Conservation (phyloP, 2,888 invertebrate species). For the Melieria omissa region DNA sequence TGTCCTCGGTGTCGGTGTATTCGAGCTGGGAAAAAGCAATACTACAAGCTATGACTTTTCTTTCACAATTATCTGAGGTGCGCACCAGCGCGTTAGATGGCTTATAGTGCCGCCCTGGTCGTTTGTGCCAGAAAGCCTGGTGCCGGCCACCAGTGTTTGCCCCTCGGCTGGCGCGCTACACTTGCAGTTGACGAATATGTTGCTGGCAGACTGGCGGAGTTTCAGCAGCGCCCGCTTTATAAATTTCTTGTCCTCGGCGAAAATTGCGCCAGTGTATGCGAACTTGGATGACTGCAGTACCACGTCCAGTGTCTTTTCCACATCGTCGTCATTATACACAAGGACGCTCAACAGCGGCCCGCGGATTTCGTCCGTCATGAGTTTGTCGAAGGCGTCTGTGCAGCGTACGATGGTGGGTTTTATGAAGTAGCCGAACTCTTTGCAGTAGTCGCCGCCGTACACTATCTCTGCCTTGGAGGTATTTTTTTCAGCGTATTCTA, state of each 20-base stretch:
- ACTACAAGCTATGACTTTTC: slow-evolving; percentile 53
- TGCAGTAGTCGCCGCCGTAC: slow-evolving; percentile 39
- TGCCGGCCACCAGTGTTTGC: slow-evolving; percentile 97
- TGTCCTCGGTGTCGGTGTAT: neutral
- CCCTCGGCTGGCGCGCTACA: slow-evolving; percentile 97
- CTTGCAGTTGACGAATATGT: slow-evolving; percentile 97
- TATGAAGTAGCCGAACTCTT: slow-evolving; percentile 41
- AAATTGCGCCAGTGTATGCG: slow-evolving; percentile 40
- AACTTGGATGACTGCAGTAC: slow-evolving; percentile 32
- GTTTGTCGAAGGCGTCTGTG: slow-evolving; percentile 37
- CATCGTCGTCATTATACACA: slow-evolving; percentile 39
- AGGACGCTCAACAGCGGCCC: slow-evolving; percentile 43
- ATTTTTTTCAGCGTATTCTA: slow-evolving; percentile 33
- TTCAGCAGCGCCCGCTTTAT: slow-evolving; percentile 78
- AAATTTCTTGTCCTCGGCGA: slow-evolving; percentile 69
- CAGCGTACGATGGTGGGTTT: slow-evolving; percentile 42
- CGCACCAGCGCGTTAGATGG: slow-evolving; percentile 87
- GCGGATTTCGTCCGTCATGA: slow-evolving; percentile 40
- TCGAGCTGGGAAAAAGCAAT: neutral
- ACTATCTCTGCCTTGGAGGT: slow-evolving; percentile 59
- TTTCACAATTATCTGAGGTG: slow-evolving; percentile 91
- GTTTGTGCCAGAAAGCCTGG: slow-evolving; percentile 94
- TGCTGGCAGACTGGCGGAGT: slow-evolving; percentile 89
- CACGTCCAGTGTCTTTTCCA: slow-evolving; percentile 34
- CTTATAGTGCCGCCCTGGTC: slow-evolving; percentile 97